These are phyloP conservation scores for Nipponia nippon DNA, from an alignment of 2,113 vertebrate species.

Conservation along the genomic window DNA sequence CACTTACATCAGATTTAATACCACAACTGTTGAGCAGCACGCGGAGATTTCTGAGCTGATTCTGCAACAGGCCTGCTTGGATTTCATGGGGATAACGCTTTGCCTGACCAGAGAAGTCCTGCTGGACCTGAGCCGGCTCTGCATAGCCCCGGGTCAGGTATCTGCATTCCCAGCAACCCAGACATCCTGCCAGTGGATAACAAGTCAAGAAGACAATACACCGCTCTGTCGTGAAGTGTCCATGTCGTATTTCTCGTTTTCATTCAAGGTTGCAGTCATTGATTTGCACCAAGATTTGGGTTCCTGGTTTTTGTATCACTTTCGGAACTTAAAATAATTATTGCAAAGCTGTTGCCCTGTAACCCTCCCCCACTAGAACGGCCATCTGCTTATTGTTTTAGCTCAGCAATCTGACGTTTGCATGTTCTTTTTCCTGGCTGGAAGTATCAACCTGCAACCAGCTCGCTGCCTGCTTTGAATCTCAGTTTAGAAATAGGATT, in stretches of 20 bases:
- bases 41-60: background rate
- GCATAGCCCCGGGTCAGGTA: too few relatives aligned
- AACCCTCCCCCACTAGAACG: background rate
- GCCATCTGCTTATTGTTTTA: background rate
- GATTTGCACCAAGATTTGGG: background rate
- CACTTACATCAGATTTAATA: background rate
- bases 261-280: background rate
- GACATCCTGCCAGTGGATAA: rapidly evolving
- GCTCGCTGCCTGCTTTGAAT: background rate
- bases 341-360: background rate
- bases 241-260: rapidly evolving
- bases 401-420: background rate
- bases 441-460: background rate
- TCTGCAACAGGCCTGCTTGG: background rate
- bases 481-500: background rate
- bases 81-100: background rate
- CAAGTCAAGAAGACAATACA: too few relatives aligned
- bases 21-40: rapidly evolving
- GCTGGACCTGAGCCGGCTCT: background rate
- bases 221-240: background rate
- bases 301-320: background rate
- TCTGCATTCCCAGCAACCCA: background rate
- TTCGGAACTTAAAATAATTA: background rate
- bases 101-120: background rate
- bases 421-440: background rate